A percentile compares a stretch with the other conserved stretches of the same genome.
These are phyloP conservation scores for Leucoraja erinaceus DNA, from an alignment of 2,113 vertebrate species.

Conservation along the genomic window DNA sequence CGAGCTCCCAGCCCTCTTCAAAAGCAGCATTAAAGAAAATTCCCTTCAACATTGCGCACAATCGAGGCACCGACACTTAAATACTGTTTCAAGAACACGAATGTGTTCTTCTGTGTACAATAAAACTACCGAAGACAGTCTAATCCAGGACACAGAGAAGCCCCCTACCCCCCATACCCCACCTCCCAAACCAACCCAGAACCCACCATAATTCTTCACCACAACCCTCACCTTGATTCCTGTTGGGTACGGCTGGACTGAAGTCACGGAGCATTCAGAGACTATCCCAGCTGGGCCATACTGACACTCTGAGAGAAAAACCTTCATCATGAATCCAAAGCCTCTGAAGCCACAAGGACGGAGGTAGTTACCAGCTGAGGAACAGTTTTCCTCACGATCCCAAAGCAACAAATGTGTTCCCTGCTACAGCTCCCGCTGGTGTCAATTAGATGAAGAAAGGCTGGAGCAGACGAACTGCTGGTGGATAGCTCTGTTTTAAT, in stretches of 20 bases:
- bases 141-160: not conserved
- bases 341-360: not conserved
- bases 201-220: not conserved
- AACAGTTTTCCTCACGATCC: not conserved
- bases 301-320: not conserved
- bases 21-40: no score
- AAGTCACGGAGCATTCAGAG: not conserved
- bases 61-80: not conserved
- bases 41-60: no score
- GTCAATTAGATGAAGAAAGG: not conserved
- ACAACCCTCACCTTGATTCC: not conserved
- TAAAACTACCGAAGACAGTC: not conserved
- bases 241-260: not conserved
- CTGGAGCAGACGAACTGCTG: not conserved
- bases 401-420: not conserved
- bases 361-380: not conserved
- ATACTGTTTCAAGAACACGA: not conserved
- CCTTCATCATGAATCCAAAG: not conserved
- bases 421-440: not conserved
- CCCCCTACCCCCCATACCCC: not conserved
- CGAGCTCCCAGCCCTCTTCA: not conserved
- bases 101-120: not conserved
- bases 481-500: not conserved
- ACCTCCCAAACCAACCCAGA: not conserved
- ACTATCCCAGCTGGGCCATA: not conserved